A percentile compares a stretch with the other conserved stretches of the same genome.
Evolutionary conservation across 1,140 invertebrate genomes (phyloP).

Genomic region (Brachionus manjavacas): DNA sequence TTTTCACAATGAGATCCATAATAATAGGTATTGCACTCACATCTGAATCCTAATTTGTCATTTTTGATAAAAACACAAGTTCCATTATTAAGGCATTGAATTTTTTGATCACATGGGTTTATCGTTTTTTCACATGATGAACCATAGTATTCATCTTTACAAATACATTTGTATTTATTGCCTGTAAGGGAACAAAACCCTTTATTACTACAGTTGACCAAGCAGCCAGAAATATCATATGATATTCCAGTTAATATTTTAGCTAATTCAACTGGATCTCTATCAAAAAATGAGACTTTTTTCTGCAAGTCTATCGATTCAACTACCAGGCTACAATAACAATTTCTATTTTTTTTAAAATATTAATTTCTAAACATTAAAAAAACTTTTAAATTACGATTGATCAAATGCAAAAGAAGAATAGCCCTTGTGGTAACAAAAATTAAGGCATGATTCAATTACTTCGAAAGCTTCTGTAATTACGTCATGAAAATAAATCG

Average conservation of each 20-base stretch:
- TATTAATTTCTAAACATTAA: too few species aligned
- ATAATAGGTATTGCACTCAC: neutral
- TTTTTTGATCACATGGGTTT: neutral
- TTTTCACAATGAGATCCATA: neutral
- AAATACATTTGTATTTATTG: neutral
- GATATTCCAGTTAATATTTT: neutral
- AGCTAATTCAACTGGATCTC: neutral
- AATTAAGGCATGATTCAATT: neutral
- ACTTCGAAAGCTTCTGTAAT: neutral
- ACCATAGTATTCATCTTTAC: neutral
- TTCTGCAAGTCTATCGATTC: neutral
- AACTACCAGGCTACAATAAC: too few species aligned
- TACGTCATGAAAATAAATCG: neutral
- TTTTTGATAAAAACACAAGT: neutral
- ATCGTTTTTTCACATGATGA: neutral
- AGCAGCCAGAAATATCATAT: slow-evolving; percentile 10
- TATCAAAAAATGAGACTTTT: neutral
- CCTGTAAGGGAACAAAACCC: neutral
- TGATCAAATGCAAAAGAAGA: neutral
- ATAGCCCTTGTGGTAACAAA: neutral
- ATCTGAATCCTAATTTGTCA: neutral
- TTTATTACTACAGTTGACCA: neutral
- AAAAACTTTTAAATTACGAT: neutral
- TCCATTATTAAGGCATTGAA: neutral
- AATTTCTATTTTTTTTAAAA: too few species aligned